Evolutionary conservation across 1,140 invertebrate species (phyloP).

Genomic region (Lanistes nyassanus): DNA sequence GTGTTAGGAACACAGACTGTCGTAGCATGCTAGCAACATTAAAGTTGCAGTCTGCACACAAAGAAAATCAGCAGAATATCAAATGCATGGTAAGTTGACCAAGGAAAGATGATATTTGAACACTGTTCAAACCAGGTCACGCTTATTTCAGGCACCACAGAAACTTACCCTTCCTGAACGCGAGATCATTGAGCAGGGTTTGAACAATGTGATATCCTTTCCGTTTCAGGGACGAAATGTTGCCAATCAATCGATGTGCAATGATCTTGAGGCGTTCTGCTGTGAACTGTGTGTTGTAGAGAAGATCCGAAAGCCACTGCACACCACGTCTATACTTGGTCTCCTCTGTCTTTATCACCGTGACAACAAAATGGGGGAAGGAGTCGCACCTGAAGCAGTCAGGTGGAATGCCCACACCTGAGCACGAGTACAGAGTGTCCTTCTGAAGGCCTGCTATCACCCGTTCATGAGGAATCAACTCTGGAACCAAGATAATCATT

Average conservation of each 20-base stretch:
- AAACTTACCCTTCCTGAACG: constrained; percentile 73
- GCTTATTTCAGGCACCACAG: background rate
- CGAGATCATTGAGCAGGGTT: constrained; percentile 72
- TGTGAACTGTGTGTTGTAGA: constrained; percentile 78
- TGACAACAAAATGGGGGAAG: background rate
- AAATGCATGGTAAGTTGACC: background rate
- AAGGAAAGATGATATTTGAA: no score
- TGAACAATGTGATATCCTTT: constrained; percentile 73
- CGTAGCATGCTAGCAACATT: constrained; percentile 76
- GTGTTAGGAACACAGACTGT: constrained; percentile 81
- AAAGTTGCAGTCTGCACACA: constrained; percentile 77
- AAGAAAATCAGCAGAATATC: background rate
- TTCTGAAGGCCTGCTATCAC: constrained; percentile 80
- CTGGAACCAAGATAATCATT: constrained; percentile 33
- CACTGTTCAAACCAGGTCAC: no score
- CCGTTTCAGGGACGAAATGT: constrained; percentile 77
- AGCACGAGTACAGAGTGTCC: constrained; percentile 75
- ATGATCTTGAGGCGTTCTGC: constrained; percentile 80
- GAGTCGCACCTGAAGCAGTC: constrained; percentile 69
- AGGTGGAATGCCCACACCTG: constrained; percentile 73
- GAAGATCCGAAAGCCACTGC: constrained; percentile 79
- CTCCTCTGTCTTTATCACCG: constrained; percentile 75
- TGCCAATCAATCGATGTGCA: constrained; percentile 77
- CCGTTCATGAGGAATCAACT: constrained; percentile 70
- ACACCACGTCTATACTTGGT: constrained; percentile 81